Evolutionary conservation across 2,797 vertebrate species (phyloP).

Genomic region (Protosalanx chinensis): DNA sequence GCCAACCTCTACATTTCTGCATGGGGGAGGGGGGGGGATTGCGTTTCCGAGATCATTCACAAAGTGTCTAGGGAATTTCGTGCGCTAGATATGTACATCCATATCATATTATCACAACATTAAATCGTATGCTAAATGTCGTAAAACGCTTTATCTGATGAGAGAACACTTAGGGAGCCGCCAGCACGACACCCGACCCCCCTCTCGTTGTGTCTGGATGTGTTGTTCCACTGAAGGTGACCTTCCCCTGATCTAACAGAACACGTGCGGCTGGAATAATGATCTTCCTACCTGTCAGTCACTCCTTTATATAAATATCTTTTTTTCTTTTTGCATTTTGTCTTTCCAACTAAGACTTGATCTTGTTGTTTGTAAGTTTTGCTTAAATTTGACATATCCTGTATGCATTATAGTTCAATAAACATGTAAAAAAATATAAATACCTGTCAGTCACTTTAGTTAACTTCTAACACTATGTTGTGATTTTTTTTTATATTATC

Average conservation of each 20-base stretch:
- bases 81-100: not conserved
- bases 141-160: not conserved
- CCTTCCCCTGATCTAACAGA: constrained; percentile 71
- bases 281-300: too few species aligned
- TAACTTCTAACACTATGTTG: too few species aligned
- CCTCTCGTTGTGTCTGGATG: constrained; percentile 34
- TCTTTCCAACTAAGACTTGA: too few species aligned
- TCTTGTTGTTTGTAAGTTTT: too few species aligned
- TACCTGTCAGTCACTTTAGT: too few species aligned
- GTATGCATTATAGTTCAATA: too few species aligned
- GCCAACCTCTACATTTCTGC: constrained; percentile 23
- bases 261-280: constrained; percentile 60
- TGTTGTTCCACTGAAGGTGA: constrained; percentile 79
- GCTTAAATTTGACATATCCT: too few species aligned
- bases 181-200: not conserved
- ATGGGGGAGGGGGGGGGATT: not conserved
- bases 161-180: not conserved
- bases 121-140: accelerated
- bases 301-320: too few species aligned
- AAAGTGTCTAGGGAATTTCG: not conserved
- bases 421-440: too few species aligned
- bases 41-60: not conserved
- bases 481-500: not conserved
- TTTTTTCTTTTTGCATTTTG: too few species aligned
- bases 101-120: not conserved